These are phyloP conservation scores for Nasonia giraulti DNA, from an alignment of 1,140 invertebrate genomes.

Conservation along the genomic window DNA sequence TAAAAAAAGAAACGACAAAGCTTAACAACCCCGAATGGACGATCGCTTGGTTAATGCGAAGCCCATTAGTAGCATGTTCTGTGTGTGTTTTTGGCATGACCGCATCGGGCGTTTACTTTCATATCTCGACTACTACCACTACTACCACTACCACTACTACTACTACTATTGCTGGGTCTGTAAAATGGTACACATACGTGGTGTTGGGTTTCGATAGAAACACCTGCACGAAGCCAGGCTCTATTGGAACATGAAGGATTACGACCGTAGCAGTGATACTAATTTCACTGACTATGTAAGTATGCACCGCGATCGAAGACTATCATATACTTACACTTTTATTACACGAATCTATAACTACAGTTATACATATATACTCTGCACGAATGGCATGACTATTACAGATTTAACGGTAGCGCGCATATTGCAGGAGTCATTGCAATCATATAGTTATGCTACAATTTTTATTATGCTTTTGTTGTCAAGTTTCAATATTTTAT, in stretches of 20 bases:
- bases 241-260: constrained; percentile 76
- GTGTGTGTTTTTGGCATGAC: constrained; percentile 60
- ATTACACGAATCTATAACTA: background rate
- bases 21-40: background rate
- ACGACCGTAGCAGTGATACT: constrained; percentile 69
- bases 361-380: constrained; percentile 36
- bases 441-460: background rate
- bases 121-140: constrained; percentile 41
- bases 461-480: background rate
- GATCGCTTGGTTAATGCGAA: constrained; percentile 68
- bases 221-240: constrained; percentile 79
- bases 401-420: background rate
- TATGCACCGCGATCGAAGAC: constrained; percentile 52
- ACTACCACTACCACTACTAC: constrained; percentile 39
- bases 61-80: constrained; percentile 73
- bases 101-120: constrained; percentile 49
- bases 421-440: background rate
- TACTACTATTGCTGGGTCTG: constrained; percentile 37
- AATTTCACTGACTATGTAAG: constrained; percentile 69
- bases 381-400: constrained; percentile 30
- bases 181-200: constrained; percentile 52
- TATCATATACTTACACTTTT: background rate
- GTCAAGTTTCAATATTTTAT: background rate
- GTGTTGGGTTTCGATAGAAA: constrained; percentile 78
- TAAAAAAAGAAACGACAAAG: background rate